phyloP scores from a whole-genome alignment of 2,888 invertebrate genomes.

The Heliconius aoede region DNA sequence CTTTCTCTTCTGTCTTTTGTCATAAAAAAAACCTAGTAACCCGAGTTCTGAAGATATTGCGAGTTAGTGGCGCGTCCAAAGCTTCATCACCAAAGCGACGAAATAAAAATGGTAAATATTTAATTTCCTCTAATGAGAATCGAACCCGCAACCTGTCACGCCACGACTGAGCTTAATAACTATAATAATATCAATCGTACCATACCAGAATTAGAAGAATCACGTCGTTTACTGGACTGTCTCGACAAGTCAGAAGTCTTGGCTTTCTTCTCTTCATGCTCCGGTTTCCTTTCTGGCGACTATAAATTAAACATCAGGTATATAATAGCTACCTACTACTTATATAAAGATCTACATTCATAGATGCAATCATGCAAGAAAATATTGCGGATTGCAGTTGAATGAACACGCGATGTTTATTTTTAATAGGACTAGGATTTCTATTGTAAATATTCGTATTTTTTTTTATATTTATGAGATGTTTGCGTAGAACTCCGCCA shows the following conservation, averaged over 20 bases:
- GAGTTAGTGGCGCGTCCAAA: neutral
- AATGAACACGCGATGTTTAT: slow-evolving; percentile 4
- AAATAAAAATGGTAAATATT: neutral
- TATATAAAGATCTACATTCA: slow-evolving; percentile 12
- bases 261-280: slow-evolving; percentile 58
- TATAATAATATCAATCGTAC: neutral
- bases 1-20: too few relatives aligned
- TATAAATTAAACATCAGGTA: slow-evolving; percentile 46
- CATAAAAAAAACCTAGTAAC: too few relatives aligned
- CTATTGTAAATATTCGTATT: neutral
- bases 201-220: slow-evolving; percentile 77
- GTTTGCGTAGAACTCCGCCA: neutral
- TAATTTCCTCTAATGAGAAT: neutral
- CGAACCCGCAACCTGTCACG: neutral
- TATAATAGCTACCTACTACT: neutral
- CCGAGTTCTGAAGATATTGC: too few relatives aligned
- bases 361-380: slow-evolving; percentile 9
- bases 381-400: neutral
- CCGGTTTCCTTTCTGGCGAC: slow-evolving; percentile 70
- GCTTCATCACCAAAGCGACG: neutral
- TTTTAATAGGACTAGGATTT: neutral
- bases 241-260: slow-evolving; percentile 56
- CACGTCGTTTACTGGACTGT: slow-evolving; percentile 57
- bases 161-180: neutral
- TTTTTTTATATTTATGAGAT: neutral